Base-by-base conservation (phyloP, 2,797 vertebrate species). In the Tragopan temminckii region DNA sequence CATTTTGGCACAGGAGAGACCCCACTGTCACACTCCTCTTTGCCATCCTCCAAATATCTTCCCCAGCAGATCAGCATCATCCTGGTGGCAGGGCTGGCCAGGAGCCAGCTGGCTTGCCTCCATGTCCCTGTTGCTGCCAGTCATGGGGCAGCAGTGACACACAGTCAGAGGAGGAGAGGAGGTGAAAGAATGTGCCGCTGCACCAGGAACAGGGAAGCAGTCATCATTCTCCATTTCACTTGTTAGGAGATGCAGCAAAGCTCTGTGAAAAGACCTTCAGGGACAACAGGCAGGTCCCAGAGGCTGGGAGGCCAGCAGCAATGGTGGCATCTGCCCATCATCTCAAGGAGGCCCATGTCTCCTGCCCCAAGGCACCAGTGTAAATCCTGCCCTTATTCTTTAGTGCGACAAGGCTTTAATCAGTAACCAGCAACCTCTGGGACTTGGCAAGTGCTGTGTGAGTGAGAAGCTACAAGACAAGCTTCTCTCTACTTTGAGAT, bases 41-140 rank as follows among this genome's bases (percentile, higher is more conserved):
- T 72, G 52, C 69, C 79, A 94, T 48, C 69, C 55, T 92, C 82
- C 17, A 52, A 11, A 10, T 85, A 48, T 82, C 85, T 95, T 92
- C 88, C 80, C 38, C 81, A 48, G 84, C 2, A 11, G 76, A 90
- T 70, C 62, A 50, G 5, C 5, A n/a, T 71, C 89, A 94, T 82
- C 59, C 33, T 9, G 24, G 25, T 55, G 48, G 27, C 0, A 0
- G 59, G 3, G 43, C 46, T 88, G 96, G 87, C 55, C 0, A 9
- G 17, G 3, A 7, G 50, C 93, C 93, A 94, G 46, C 62, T 94
- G 93, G 92, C 85, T 61, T 81, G 74, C 48, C 36, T 90, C 81
- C 59, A 35, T 12, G 59, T 83, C 84, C 85, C 81, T 92, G 81
- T 90, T 1, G 18, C 90, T 95, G 92, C 90, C 95, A 92, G 59